These are phyloP conservation scores for Ataeniobius toweri DNA, from an alignment of 2,797 vertebrate genomes.

Conservation along the genomic window DNA sequence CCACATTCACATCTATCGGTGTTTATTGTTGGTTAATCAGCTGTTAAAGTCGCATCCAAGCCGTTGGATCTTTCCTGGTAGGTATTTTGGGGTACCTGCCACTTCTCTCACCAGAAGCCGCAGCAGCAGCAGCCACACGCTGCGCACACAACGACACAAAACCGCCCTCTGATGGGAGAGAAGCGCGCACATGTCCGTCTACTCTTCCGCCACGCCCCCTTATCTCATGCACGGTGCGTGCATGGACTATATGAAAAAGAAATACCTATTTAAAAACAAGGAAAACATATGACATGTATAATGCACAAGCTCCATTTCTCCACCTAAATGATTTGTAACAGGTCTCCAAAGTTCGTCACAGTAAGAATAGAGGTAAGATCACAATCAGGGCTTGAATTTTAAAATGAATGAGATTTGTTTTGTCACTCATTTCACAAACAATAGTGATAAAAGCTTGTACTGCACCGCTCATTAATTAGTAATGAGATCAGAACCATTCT, in stretches of 20 bases:
- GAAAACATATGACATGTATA: background rate
- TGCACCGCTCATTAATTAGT: background rate
- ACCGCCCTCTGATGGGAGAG: slow-evolving; percentile 73
- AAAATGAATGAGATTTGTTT: background rate
- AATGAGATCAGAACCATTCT: background rate
- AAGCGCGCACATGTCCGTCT: slow-evolving; percentile 57
- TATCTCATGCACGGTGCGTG: background rate
- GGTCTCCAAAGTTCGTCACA: background rate
- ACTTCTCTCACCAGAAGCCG: slow-evolving; percentile 43
- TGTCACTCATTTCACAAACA: background rate
- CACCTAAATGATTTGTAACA: background rate
- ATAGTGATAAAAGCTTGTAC: background rate
- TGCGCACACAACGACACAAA: slow-evolving; percentile 57
- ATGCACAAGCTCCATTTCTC: background rate
- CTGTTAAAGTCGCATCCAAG: slow-evolving; percentile 35
- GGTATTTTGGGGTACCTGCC: slow-evolving; percentile 42
- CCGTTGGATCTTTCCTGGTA: slow-evolving; percentile 31
- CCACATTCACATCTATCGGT: slow-evolving; percentile 27
- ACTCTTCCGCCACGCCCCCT: slow-evolving; percentile 53
- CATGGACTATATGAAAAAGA: too few species aligned
- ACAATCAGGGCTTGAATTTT: slow-evolving; percentile 1
- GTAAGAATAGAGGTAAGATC: background rate
- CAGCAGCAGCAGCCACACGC: slow-evolving; percentile 53
- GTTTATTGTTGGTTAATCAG: slow-evolving; percentile 23
- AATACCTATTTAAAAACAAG: too few species aligned